Percentiles rank a stretch among this genome's conserved stretches.
Evolutionary conservation across 2,113 vertebrate species (phyloP).

Genomic region (Neofelis nebulosa): DNA sequence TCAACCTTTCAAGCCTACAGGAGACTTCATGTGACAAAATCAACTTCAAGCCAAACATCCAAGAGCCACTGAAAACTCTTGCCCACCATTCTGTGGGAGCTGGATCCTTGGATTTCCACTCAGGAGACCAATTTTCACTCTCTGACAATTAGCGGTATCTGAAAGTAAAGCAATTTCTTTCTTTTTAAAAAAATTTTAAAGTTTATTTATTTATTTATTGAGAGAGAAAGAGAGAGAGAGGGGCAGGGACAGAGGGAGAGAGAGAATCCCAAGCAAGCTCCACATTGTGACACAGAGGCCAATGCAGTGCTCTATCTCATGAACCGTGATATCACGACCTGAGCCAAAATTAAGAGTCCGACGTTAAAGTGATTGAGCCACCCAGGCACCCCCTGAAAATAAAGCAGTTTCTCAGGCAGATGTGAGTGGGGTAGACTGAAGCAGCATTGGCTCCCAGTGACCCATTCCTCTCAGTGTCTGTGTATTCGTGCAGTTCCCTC

Average conservation of each 20-base stretch:
- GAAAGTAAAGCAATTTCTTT: not conserved
- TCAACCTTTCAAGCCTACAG: not conserved
- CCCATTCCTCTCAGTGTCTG: not conserved
- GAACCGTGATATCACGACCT: too few relatives aligned
- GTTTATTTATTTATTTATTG: too few relatives aligned
- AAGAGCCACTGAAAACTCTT: not conserved
- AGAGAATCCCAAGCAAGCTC: too few relatives aligned
- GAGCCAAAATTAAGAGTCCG: too few relatives aligned
- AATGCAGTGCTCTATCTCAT: too few relatives aligned
- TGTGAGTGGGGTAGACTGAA: not conserved
- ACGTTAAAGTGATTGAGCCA: too few relatives aligned
- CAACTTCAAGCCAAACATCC: not conserved
- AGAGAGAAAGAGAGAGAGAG: too few relatives aligned
- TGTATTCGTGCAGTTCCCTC: not conserved
- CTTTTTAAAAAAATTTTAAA: too few relatives aligned
- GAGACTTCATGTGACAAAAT: not conserved
- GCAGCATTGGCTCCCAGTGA: not conserved
- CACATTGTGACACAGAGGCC: too few relatives aligned
- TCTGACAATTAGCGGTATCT: not conserved
- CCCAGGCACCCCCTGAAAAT: too few relatives aligned
- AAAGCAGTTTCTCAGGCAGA: not conserved
- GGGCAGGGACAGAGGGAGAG: too few relatives aligned
- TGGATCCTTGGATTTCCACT: not conserved
- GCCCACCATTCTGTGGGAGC: not conserved
- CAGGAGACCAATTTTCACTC: not conserved